Percentiles rank a stretch among this genome's conserved stretches.
phyloP scores from a whole-genome alignment of 30 jellyfish, hydroid and myxozoan species.

The Aurelia sp. region DNA sequence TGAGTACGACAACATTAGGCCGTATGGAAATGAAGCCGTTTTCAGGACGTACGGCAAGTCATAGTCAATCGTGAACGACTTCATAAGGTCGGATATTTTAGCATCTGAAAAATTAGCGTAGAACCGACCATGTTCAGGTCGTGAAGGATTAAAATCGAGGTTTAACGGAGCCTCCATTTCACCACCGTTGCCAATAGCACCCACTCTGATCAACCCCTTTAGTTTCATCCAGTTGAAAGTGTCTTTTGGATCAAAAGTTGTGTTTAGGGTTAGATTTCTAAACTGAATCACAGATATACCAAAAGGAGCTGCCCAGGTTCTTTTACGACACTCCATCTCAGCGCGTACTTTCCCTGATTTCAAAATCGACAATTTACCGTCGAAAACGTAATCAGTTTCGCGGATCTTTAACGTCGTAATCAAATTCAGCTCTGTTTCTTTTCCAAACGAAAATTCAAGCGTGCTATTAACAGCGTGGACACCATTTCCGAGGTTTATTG shows the following conservation, averaged over 20 bases:
- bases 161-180: slow-evolving; percentile 84
- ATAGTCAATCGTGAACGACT: slow-evolving; percentile 81
- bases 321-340: slow-evolving; percentile 63
- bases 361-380: slow-evolving; percentile 78
- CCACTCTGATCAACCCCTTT: slow-evolving; percentile 74
- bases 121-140: slow-evolving; percentile 79
- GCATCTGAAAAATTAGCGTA: slow-evolving; percentile 83
- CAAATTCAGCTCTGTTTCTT: slow-evolving; percentile 71
- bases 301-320: slow-evolving; percentile 93
- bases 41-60: slow-evolving; percentile 84
- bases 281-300: slow-evolving; percentile 73
- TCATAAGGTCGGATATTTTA: slow-evolving; percentile 68
- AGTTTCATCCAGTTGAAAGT: slow-evolving; percentile 66
- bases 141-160: slow-evolving; percentile 78
- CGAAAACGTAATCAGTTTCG: slow-evolving; percentile 64
- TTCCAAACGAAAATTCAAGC: slow-evolving; percentile 81
- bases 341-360: slow-evolving; percentile 81
- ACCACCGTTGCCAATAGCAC: slow-evolving; percentile 81
- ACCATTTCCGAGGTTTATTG: slow-evolving; percentile 64
- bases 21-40: slow-evolving; percentile 86
- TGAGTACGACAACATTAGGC: slow-evolving; percentile 88
- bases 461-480: slow-evolving; percentile 81
- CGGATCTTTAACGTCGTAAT: slow-evolving; percentile 69
- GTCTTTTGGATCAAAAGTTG: slow-evolving; percentile 67
- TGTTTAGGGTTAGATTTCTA: slow-evolving; percentile 65